Base-by-base conservation (phyloP, 2,113 vertebrate species). In the Chloebia gouldiae region DNA sequence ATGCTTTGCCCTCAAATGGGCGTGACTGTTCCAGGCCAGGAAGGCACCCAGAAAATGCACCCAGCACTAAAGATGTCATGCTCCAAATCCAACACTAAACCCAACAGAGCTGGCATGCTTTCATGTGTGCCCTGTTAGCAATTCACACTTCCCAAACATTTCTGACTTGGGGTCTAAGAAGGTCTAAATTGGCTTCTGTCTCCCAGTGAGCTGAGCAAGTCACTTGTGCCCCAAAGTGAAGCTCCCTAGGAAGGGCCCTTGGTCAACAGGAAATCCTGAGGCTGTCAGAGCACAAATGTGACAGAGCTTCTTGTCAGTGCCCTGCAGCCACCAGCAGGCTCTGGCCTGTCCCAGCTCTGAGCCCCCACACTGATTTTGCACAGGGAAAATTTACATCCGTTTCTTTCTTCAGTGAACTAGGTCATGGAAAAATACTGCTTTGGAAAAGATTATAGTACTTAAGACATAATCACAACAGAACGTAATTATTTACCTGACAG, bases 321-420 rank as follows among this genome's bases (percentile, higher is more conserved):
- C 57, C 2, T 0, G 53, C 28, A 39, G 54, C 10, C 80, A 72
- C 13, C 69, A 28, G 11, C 1, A 0, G 19, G 22, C 42, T 18
- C 45, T 28, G 49, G 4, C 35, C 13, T 16, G 8, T 30, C 59
- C 81, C 50, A n/a, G 24, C 44, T 20, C 28, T 9, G 24, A 63
- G 11, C 7, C 25, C 49, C 28, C 1, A 0, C 0, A 0, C 19
- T 18, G 6, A 4, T 6, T 11, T 13, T 2, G 1, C 9, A 4
- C 40, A 4, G 53, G 22, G 24, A 9, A 19, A 14, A 2, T 21
- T 56, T 10, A 9, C 8, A 4, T 0, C 6, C 13, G 21, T 25
- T 49, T 37, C 45, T 63, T 81, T 49, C 59, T 76, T 47, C 57
- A 25, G 37, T 51, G 33, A 81, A 28, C 50, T 17, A 24, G 12